Conservation (phyloP, 2,797 vertebrate genomes). For the Peromyscus eremicus region DNA sequence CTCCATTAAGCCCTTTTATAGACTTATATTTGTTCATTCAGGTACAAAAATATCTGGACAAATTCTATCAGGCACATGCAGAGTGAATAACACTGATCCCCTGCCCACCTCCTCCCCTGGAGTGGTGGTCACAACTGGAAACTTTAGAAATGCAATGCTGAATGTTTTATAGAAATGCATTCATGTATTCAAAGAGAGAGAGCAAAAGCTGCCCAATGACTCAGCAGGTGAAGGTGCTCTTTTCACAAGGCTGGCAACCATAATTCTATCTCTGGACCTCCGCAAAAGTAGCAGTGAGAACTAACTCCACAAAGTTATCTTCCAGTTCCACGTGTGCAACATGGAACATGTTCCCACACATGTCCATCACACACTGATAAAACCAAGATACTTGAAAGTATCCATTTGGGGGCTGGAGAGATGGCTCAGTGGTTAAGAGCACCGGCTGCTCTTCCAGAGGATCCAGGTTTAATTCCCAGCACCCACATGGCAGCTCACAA, state of each 20-base stretch:
- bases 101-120: neutral
- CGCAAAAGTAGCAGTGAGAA: neutral
- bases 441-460: too few relatives aligned
- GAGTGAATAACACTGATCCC: neutral
- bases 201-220: neutral
- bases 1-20: neutral
- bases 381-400: neutral
- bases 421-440: too few relatives aligned
- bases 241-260: neutral
- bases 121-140: neutral
- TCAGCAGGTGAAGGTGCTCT: neutral
- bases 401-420: neutral
- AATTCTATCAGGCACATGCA: conserved; percentile 24
- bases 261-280: neutral
- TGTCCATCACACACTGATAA: neutral
- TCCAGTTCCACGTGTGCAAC: neutral
- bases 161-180: neutral
- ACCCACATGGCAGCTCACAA: too few relatives aligned
- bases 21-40: neutral
- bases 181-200: neutral
- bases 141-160: conserved; percentile 15
- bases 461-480: too few relatives aligned
- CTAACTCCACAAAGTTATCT: neutral
- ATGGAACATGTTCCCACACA: accelerated
- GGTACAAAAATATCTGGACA: neutral